phyloP scores from a whole-genome alignment of 2,888 invertebrate genomes.

The Drosophila phalerata region DNA sequence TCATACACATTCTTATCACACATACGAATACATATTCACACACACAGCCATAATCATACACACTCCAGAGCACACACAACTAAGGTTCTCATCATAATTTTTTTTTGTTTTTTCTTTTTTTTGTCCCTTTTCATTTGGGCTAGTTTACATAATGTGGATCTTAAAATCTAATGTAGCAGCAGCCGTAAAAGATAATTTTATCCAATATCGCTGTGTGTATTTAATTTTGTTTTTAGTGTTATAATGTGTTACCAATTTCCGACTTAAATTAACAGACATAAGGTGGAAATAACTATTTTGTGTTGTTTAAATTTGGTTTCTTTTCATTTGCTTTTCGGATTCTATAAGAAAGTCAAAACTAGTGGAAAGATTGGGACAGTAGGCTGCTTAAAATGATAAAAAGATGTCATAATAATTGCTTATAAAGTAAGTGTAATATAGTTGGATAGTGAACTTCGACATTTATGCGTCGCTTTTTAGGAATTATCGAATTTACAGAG shows the following conservation, averaged over 20 bases:
- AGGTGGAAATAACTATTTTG: slow-evolving; percentile 26
- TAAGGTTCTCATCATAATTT: slow-evolving; percentile 7
- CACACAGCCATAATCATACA: slow-evolving; percentile 5
- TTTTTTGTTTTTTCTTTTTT: not conserved
- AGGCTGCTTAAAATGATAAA: slow-evolving; percentile 4
- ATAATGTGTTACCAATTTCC: slow-evolving; percentile 53
- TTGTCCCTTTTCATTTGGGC: slow-evolving; percentile 12
- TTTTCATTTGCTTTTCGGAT: slow-evolving; percentile 1
- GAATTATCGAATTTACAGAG: slow-evolving; percentile 43
- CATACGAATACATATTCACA: slow-evolving; percentile 6
- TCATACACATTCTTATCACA: slow-evolving; percentile 23
- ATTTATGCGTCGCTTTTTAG: slow-evolving; percentile 29
- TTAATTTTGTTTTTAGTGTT: slow-evolving; percentile 27
- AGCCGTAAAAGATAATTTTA: slow-evolving; percentile 36
- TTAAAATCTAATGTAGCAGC: slow-evolving; percentile 40
- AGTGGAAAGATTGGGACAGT: not conserved
- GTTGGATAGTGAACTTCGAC: slow-evolving; percentile 6
- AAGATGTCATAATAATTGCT: slow-evolving; percentile 5
- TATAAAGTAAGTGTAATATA: slow-evolving; percentile 7
- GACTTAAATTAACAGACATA: slow-evolving; percentile 36
- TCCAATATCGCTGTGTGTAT: slow-evolving; percentile 46
- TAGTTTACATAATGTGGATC: slow-evolving; percentile 20
- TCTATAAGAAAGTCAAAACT: slow-evolving; percentile 21
- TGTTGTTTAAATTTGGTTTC: slow-evolving; percentile 1
- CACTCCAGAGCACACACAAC: slow-evolving; percentile 12